These are phyloP conservation scores for Geotrypetes seraphini DNA, from an alignment of 2,797 vertebrate genomes.

Conservation along the genomic window DNA sequence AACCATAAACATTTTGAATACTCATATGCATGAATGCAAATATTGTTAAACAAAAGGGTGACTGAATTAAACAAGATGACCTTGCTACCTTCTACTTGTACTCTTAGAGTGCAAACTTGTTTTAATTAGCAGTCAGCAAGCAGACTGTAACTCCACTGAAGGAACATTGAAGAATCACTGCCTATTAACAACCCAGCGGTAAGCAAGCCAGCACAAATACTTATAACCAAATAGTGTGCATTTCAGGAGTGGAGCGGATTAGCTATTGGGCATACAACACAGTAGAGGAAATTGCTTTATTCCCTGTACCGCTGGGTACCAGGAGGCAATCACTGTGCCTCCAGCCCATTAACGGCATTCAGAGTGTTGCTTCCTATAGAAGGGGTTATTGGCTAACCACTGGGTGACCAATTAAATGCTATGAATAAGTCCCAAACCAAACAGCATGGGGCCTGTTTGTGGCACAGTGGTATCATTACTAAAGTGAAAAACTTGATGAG, in stretches of 20 bases:
- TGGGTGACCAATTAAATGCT: slow-evolving; percentile 80
- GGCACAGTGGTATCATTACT: slow-evolving; percentile 75
- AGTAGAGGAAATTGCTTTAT: slow-evolving; percentile 78
- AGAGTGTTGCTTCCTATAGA: slow-evolving; percentile 70
- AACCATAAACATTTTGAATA: no score
- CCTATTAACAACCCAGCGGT: slow-evolving; percentile 75
- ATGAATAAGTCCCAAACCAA: slow-evolving; percentile 77
- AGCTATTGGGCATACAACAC: slow-evolving; percentile 75
- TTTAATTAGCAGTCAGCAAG: slow-evolving; percentile 76
- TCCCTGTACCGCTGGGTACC: slow-evolving; percentile 74
- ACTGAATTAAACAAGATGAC: slow-evolving; percentile 57
- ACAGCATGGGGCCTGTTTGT: slow-evolving; percentile 74
- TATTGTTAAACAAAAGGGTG: slow-evolving; percentile 48
- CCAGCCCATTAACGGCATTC: slow-evolving; percentile 70
- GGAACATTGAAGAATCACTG: slow-evolving; percentile 72
- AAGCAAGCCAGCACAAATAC: slow-evolving; percentile 73
- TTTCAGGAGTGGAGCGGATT: slow-evolving; percentile 73
- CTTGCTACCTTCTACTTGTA: slow-evolving; percentile 58
- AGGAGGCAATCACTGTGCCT: slow-evolving; percentile 72
- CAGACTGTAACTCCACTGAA: slow-evolving; percentile 72
- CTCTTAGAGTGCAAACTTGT: slow-evolving; percentile 63
- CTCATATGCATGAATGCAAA: no score
- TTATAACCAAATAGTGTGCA: slow-evolving; percentile 77
- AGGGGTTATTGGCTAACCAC: slow-evolving; percentile 79
- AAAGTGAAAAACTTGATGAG: slow-evolving; percentile 77